phyloP scores from a whole-genome alignment of 2,888 invertebrate genomes.

The Emmelina monodactyla region DNA sequence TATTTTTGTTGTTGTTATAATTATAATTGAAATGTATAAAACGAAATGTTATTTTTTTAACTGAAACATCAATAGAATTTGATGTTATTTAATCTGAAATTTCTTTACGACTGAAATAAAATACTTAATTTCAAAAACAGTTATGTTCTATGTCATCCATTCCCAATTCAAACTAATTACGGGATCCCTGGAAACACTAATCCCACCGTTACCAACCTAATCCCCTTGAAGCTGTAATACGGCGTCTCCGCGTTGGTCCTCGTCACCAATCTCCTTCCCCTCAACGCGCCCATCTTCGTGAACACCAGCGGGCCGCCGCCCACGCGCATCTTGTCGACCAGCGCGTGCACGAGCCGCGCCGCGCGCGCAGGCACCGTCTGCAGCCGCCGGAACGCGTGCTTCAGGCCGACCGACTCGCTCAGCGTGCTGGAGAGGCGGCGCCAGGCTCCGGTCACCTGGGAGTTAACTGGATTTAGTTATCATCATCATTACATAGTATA shows the following conservation, averaged over 20 bases:
- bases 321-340: slow-evolving; percentile 60
- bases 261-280: slow-evolving; percentile 47
- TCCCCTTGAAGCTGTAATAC: slow-evolving; percentile 59
- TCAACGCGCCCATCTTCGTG: slow-evolving; percentile 41
- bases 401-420: slow-evolving; percentile 55
- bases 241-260: slow-evolving; percentile 43
- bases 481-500: too few relatives aligned
- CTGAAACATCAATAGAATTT: too few relatives aligned
- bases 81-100: too few relatives aligned
- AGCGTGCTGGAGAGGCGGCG: slow-evolving; percentile 52
- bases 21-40: too few relatives aligned
- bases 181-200: background rate
- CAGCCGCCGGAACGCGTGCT: slow-evolving; percentile 50
- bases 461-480: too few relatives aligned
- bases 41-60: too few relatives aligned
- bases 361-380: slow-evolving; percentile 57
- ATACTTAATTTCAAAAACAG: too few relatives aligned
- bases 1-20: too few relatives aligned
- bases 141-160: slow-evolving; percentile 4
- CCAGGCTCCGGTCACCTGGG: slow-evolving; percentile 57
- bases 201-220: slow-evolving; percentile 32
- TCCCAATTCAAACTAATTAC: background rate
- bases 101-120: too few relatives aligned
- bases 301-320: slow-evolving; percentile 53
- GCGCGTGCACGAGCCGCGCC: slow-evolving; percentile 51